These are phyloP conservation scores for Callospermophilus lateralis DNA, from an alignment of 2,113 vertebrate genomes.

Conservation along the genomic window DNA sequence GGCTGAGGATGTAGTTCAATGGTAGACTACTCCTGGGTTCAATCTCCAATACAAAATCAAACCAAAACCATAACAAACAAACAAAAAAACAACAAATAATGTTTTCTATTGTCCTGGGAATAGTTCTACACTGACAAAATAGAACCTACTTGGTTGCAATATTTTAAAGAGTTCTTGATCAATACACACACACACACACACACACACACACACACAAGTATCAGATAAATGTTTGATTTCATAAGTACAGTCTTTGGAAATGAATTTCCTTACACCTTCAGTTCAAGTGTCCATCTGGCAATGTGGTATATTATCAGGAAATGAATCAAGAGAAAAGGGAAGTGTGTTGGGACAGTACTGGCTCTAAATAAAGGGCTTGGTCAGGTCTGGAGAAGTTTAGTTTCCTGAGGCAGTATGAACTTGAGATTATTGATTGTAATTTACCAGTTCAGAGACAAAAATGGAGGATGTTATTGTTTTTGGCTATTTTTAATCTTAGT, in stretches of 20 bases:
- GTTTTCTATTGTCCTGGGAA: neutral
- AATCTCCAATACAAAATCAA: no score
- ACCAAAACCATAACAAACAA: neutral
- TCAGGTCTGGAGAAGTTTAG: neutral
- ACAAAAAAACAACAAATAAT: neutral
- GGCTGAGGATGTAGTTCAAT: no score
- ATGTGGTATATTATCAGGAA: slow-evolving; percentile 65
- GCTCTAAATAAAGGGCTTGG: slow-evolving; percentile 49
- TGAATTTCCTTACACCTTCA: slow-evolving; percentile 34
- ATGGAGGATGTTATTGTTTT: neutral
- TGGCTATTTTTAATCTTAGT: neutral
- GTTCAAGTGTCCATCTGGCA: slow-evolving; percentile 50
- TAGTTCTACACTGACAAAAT: slow-evolving; percentile 23
- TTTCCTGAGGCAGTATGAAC: slow-evolving; percentile 39
- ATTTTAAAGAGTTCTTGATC: neutral
- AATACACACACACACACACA: neutral
- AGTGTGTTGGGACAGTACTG: neutral
- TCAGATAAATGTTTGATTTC: slow-evolving; percentile 16
- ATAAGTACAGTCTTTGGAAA: slow-evolving; percentile 51
- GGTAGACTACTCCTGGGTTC: no score
- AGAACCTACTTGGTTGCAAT: neutral
- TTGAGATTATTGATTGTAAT: neutral
- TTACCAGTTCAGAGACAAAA: slow-evolving; percentile 19
- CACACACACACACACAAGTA: neutral
- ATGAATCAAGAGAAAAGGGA: slow-evolving; percentile 63